These are phyloP conservation scores for Octonoba sinensis DNA, from an alignment of 2,888 invertebrate species.

Conservation along the genomic window DNA sequence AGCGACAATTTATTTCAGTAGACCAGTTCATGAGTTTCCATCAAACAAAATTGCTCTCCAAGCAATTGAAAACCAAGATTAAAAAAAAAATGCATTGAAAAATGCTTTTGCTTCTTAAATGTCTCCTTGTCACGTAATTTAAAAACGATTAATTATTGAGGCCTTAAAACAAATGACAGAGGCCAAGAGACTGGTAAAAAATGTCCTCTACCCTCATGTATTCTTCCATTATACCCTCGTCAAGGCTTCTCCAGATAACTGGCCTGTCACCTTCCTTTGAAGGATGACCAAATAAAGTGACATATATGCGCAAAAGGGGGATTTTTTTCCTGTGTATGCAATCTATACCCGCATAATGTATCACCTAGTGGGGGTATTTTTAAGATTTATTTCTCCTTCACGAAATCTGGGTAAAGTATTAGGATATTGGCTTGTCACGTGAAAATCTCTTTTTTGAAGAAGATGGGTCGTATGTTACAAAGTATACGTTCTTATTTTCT, in stretches of 20 bases:
- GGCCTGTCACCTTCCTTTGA: slow-evolving; percentile 40
- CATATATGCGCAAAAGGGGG: slow-evolving; percentile 32
- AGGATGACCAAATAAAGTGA: slow-evolving; percentile 55
- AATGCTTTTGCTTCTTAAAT: slow-evolving; percentile 28
- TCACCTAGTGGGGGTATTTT: slow-evolving; percentile 34
- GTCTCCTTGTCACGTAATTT: slow-evolving; percentile 58
- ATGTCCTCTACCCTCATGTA: not conserved
- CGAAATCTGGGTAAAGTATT: slow-evolving; percentile 27
- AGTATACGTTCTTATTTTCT: too few relatives aligned
- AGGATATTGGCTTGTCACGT: slow-evolving; percentile 20
- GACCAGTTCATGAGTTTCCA: too few relatives aligned
- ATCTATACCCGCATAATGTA: slow-evolving; percentile 36
- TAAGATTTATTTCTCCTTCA: slow-evolving; percentile 6
- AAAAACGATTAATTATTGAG: slow-evolving; percentile 60
- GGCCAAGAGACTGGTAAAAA: slow-evolving; percentile 37
- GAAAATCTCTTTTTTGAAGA: not conserved
- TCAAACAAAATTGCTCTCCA: too few relatives aligned
- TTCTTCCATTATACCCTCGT: slow-evolving; percentile 24
- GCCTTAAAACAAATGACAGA: slow-evolving; percentile 47
- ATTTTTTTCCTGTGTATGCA: slow-evolving; percentile 11
- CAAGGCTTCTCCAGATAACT: slow-evolving; percentile 29
- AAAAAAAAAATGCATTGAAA: not conserved
- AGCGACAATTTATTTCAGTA: too few relatives aligned
- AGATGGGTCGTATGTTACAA: too few relatives aligned
- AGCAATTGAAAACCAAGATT: too few relatives aligned